Evolutionary conservation across 2,797 vertebrate genomes (phyloP), one percentile per base, ranked within the genome.

Genomic region (Ataeniobius toweri): DNA sequence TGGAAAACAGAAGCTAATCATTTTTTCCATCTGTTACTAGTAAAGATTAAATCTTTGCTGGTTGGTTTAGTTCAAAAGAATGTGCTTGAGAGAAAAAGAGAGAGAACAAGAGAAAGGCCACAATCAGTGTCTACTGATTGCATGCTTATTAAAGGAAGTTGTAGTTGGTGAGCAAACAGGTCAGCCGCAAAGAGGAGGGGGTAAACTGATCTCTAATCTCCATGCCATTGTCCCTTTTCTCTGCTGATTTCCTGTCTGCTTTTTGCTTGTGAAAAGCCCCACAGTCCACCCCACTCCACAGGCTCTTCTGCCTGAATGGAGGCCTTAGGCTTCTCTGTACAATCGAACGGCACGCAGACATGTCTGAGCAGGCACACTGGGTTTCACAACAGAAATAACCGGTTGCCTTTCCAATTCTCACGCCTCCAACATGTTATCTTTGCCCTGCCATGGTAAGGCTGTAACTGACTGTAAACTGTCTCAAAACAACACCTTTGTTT

Each of bases 271-370:
- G 77, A 91, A 89, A 93, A 94, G 90, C 91, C 89, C 59, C 44
- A 22, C 69, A 77, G 74, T 85, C 75, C 75, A 71, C 76, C 77
- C 83, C 80, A 75, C 86, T 84, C 80, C 77, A 83, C 84, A 67
- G 85, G 77, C 85, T 79, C 86, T 93, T 94, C 89, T 93, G 92
- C 91, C 85, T 94, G 91, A 94, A 83, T 93, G 90, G 85, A 92
- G 82, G 85, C 88, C 85, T 89, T 85, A 88, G 84, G 90, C 63
- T 61, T 59, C 69, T 79, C 85, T 89, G 74, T 88, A 82, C 85
- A 89, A 88, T 88, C 91, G 89, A 88, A 87, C 89, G 73, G 18
- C 86, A 80, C 81, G 56, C 80, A 85, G 92, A 91, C 95, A 88
- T 94, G 93, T 89, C 85, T 86, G 88, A 87, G 81, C 93, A 93